Evolutionary conservation across 2,888 invertebrate genomes (phyloP).

Genomic region (Aphidius colemani): DNA sequence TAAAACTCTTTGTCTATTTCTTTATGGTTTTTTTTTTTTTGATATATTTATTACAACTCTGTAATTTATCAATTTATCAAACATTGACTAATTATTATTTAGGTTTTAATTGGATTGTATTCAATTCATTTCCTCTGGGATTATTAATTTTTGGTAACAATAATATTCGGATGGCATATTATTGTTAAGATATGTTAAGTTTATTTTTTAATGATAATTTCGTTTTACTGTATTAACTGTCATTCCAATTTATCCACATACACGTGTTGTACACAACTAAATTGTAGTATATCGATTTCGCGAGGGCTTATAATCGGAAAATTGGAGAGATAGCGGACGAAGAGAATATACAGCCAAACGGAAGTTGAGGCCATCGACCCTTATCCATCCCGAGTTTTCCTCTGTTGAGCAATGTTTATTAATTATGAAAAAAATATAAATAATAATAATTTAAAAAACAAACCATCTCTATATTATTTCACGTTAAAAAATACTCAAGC

Average conservation of each 20-base stretch:
- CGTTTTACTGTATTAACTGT: constrained; percentile 5
- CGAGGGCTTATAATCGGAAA: constrained; percentile 29
- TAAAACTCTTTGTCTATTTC: constrained; percentile 15
- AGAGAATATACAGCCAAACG: constrained; percentile 20
- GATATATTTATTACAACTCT: too few species aligned
- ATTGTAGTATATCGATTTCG: constrained; percentile 29
- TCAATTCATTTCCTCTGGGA: too few species aligned
- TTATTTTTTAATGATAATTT: constrained; percentile 7
- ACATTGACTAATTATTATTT: too few species aligned
- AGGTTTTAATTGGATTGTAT: too few species aligned
- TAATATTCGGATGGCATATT: too few species aligned
- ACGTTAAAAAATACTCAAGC: not conserved
- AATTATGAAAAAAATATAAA: too few species aligned
- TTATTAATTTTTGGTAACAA: too few species aligned
- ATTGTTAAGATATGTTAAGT: not conserved
- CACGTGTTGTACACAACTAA: constrained; percentile 19
- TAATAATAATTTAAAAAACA: constrained; percentile 13
- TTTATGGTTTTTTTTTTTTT: constrained; percentile 8
- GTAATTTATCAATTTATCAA: too few species aligned
- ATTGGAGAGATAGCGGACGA: constrained; percentile 13
- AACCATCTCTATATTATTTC: not conserved
- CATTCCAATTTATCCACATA: constrained; percentile 17
- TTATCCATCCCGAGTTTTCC: constrained; percentile 15
- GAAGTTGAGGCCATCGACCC: constrained; percentile 28
- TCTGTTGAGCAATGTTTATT: not conserved